Evolutionary conservation across 37 sponge, comb jelly and placozoan species (phyloP).

Genomic region (Aplysina aerophoba): DNA sequence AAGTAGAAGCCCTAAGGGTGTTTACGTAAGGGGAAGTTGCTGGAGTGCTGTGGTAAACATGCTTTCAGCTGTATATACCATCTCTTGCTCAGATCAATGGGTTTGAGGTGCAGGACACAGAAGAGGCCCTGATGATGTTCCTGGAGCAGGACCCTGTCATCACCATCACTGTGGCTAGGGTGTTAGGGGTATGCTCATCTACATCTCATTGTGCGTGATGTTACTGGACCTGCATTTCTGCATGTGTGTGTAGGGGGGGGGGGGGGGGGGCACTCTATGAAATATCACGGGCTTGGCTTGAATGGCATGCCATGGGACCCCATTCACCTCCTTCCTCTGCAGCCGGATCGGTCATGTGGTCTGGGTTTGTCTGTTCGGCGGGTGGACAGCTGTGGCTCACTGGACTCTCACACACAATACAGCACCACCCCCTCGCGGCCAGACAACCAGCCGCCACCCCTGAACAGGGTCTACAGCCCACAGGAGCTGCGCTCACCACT

Average conservation of each 20-base stretch:
- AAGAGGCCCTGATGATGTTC: constrained; percentile 79
- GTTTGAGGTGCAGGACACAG: constrained; percentile 61
- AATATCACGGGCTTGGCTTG: too few relatives aligned
- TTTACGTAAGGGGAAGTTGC: too few relatives aligned
- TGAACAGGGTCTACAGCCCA: constrained; percentile 15
- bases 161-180: constrained; percentile 77
- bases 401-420: constrained; percentile 59
- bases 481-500: constrained; percentile 17
- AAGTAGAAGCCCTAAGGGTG: not conserved
- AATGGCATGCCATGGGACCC: too few relatives aligned
- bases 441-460: not conserved
- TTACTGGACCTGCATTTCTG: too few relatives aligned
- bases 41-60: too few relatives aligned
- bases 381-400: constrained; percentile 82
- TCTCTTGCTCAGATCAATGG: constrained; percentile 49
- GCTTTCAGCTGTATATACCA: not conserved
- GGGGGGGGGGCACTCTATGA: too few relatives aligned
- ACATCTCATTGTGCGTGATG: too few relatives aligned
- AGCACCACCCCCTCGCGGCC: not conserved
- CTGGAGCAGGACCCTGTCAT: constrained; percentile 85
- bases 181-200: constrained; percentile 57
- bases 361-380: constrained; percentile 28
- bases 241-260: too few relatives aligned
- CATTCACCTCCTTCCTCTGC: too few relatives aligned
- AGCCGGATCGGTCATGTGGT: too few relatives aligned